Evolutionary conservation across 2,797 vertebrate genomes (phyloP), one percentile per base, ranked within the genome.

Genomic region (Sebastes nivosus): DNA sequence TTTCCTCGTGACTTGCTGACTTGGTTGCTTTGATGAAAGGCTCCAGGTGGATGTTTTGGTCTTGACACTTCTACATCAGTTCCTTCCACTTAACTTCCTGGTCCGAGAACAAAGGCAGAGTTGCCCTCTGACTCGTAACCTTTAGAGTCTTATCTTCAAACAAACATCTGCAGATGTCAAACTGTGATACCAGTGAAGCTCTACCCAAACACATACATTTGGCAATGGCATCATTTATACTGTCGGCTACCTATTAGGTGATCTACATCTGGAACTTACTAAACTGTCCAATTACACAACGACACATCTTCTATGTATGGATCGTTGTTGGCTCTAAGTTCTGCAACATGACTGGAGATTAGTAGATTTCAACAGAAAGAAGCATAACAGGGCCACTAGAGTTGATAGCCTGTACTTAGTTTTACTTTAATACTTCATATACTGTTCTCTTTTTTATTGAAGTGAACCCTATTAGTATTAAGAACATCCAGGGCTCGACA

Each of bases 71-170:
- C 29, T 2, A 22, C 32, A 22, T 8, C 79, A 1, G 30, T 38
- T 84, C 73, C 68, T 72, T 81, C 34, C 82, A 63, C 54, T 72
- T 34, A 55, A 82, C 77, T 34, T 76, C 61, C 67, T 55, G 78
- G 7, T n/a, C 32, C 25, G 46, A 82, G 65, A 67, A 81, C 73
- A 75, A 71, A 65, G 38, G 34, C 36, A 0, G 4, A 6, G 36
- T 60, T 22, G 13, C 20, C 20, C 13, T 82, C 54, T 69, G 81
- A 80, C 76, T 50, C 1, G 0, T 8, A 13, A 70, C 77, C 81
- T 75, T 54, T 24, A 14, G 20, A 24, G 57, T 58, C 64, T 80
- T 67, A 72, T 84, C 72, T 57, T 25, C 22, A 29, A 24, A 67
- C 69, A 68, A 50, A 80, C 55, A 27, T 36, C 70, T 80, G 77